Base-by-base conservation (phyloP, 2,888 invertebrate species). In the Metopia argyrocephala region DNA sequence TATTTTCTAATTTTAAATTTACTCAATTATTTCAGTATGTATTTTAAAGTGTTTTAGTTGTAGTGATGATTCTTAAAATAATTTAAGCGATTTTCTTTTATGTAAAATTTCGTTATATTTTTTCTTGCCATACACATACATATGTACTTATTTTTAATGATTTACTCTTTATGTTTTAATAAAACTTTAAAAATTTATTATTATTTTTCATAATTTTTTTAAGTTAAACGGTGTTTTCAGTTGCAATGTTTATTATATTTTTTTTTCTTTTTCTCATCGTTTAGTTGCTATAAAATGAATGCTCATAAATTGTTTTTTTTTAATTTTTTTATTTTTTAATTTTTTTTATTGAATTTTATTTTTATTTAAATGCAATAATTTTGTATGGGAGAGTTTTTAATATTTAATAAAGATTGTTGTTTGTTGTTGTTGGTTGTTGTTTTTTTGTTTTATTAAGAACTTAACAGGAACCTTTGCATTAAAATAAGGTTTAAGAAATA, bases 201-300 rank as follows among this genome's bases (percentile, higher is more conserved):
- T 73, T 70, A 68, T 83, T 75, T 78, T 71, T 66, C 50, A 52
- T 59, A 48, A 59, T 59, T 81, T 23, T 52, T 62, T 57, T 82
- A 76, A 83, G 59, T 84, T 78, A 83, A 81, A 83, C 84, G 83
- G 83, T 83, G 83, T 84, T 69, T 82, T 82, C 78, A 74, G 81
- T 83, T 83, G 78, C 82, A 83, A 70, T 57, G 73, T 80, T 79
- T 45, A 31, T 62, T 57, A 27, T 45, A 52, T 18, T 73, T 73
- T 45, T 64, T 54, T 56, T 50, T 56, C 2, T 52, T 80, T 78
- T 54, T 65, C 56, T 56, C 65, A 7, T 65, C 82, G 79, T 78
- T 83, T 82, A 81, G 82, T 85, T 81, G 83, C 84, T 84, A 84
- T 83, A 85, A 83, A 85, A 84, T 83, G 82, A 82, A 81, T 84